Conservation (phyloP, 2,888 invertebrate species). For the Sphaerophoria taeniata region DNA sequence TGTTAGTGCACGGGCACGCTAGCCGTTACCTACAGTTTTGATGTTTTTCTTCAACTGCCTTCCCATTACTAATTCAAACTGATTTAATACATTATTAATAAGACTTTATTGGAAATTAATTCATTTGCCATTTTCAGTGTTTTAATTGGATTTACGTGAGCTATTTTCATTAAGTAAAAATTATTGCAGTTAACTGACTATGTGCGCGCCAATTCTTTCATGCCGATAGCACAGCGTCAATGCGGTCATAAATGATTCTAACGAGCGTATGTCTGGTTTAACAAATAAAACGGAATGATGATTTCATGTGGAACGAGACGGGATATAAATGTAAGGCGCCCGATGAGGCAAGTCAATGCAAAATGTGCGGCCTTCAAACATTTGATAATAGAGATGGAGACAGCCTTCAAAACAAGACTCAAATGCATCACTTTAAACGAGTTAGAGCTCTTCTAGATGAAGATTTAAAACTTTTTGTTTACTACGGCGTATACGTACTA, state of each 20-base stretch:
- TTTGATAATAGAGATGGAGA: constrained; percentile 3
- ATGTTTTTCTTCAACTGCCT: not conserved
- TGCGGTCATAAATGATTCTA: constrained; percentile 13
- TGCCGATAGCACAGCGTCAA: constrained; percentile 3
- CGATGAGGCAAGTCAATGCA: not conserved
- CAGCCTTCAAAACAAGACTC: constrained; percentile 6
- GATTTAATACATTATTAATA: constrained; percentile 59
- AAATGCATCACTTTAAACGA: not conserved
- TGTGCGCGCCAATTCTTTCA: constrained; percentile 34
- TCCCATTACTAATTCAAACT: constrained; percentile 30
- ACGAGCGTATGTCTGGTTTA: not conserved
- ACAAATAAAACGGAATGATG: constrained; percentile 41
- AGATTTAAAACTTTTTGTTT: too few relatives aligned
- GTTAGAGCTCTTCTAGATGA: not conserved
- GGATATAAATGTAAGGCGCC: constrained; percentile 68
- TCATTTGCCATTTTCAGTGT: constrained; percentile 45
- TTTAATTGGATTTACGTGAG: constrained; percentile 54
- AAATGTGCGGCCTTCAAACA: not conserved
- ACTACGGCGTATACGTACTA: not conserved
- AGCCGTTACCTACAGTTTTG: too few relatives aligned
- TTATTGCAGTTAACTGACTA: constrained; percentile 5
- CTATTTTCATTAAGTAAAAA: constrained; percentile 25
- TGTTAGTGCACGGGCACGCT: too few relatives aligned
- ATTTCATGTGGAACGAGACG: constrained; percentile 38
- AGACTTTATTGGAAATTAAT: constrained; percentile 41